These are phyloP conservation scores for Apis cerana DNA, from an alignment of 1,140 invertebrate species.

Conservation along the genomic window DNA sequence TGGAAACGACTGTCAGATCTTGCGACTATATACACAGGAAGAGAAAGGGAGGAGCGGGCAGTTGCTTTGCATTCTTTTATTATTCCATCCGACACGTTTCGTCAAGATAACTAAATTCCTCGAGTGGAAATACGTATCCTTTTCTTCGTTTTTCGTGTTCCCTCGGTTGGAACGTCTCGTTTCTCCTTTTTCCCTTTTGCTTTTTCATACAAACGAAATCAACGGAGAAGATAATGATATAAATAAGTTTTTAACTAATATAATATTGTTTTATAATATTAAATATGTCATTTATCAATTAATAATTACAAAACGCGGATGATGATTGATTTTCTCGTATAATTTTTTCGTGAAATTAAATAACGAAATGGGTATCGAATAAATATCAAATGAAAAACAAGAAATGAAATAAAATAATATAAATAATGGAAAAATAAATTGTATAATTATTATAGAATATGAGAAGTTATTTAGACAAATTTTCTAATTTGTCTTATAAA, in stretches of 20 bases:
- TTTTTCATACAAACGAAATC: slow-evolving; percentile 15
- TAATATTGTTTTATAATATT: no score
- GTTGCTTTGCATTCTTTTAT: slow-evolving; percentile 18
- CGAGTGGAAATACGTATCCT: not conserved
- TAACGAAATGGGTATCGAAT: no score
- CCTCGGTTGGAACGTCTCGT: not conserved
- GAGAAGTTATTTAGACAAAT: no score
- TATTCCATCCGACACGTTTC: slow-evolving; percentile 32
- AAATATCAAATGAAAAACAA: no score
- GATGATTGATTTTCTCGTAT: no score
- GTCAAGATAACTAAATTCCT: slow-evolving; percentile 31
- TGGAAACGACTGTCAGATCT: slow-evolving; percentile 20
- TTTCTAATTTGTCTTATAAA: no score
- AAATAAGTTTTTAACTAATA: no score
- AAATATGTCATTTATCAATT: no score
- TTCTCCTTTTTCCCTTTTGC: not conserved
- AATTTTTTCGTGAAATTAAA: no score
- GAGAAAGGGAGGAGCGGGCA: not conserved
- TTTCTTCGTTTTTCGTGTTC: not conserved
- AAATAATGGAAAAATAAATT: no score
- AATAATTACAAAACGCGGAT: no score
- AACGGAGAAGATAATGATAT: not conserved
- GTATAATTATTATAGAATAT: no score
- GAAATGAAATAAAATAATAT: not conserved
- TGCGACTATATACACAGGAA: not conserved